A percentile compares a stretch with the other conserved stretches of the same genome.
Conservation (phyloP, 35 echinoderm and acorn worm species). For the Apostichopus californicus region DNA sequence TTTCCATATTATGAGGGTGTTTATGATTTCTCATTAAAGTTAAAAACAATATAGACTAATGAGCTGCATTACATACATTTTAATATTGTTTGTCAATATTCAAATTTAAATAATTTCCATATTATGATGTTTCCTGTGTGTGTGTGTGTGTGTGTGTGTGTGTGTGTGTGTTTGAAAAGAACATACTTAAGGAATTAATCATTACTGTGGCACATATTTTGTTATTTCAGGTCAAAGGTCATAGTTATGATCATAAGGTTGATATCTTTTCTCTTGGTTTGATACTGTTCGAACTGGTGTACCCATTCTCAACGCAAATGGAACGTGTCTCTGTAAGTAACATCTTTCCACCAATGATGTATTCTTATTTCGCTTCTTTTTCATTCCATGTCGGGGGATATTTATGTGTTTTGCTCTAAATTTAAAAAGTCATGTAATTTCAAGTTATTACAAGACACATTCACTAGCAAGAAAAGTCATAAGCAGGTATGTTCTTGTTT, state of each 20-base stretch:
- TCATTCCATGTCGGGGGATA: background rate
- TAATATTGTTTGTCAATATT: too few relatives aligned
- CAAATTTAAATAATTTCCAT: too few relatives aligned
- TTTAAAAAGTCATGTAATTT: too few relatives aligned
- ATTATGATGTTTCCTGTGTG: too few relatives aligned
- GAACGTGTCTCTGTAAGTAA: slow-evolving; percentile 75
- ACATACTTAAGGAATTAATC: too few relatives aligned
- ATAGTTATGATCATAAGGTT: slow-evolving; percentile 90
- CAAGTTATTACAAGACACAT: background rate
- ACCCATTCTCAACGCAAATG: slow-evolving; percentile 90
- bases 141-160: too few relatives aligned
- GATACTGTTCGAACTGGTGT: slow-evolving; percentile 86
- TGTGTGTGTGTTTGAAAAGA: too few relatives aligned
- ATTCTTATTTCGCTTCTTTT: background rate
- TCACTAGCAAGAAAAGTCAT: slow-evolving; percentile 9
- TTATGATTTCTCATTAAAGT: too few relatives aligned
- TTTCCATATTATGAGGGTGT: too few relatives aligned
- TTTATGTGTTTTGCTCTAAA: background rate
- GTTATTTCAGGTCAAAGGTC: slow-evolving; percentile 74
- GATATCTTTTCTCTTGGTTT: slow-evolving; percentile 94
- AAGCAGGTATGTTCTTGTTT: background rate
- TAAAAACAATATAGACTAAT: too few relatives aligned
- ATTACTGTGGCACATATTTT: background rate
- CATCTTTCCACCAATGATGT: background rate
- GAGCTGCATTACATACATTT: too few relatives aligned